These are phyloP conservation scores for Chaetura pelagica DNA, from an alignment of 2,113 vertebrate species.

Conservation along the genomic window DNA sequence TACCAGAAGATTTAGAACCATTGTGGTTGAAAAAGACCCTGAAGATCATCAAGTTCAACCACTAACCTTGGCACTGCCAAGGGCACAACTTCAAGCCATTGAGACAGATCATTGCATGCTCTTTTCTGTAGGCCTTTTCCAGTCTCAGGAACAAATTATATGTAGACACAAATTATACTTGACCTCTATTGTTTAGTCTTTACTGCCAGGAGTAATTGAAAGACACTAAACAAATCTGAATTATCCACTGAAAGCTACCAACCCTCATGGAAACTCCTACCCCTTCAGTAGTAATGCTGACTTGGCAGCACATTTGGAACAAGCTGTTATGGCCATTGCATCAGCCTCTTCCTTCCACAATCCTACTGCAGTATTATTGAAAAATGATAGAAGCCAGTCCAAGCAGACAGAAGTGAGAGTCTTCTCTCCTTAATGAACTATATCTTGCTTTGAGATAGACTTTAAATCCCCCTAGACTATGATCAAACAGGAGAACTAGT, in stretches of 20 bases:
- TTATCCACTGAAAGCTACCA: not conserved
- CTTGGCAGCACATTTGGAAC: constrained; percentile 7
- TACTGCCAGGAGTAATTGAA: constrained; percentile 33
- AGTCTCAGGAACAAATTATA: not conserved
- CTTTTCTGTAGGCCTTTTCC: not conserved
- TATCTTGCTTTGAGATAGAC: not conserved
- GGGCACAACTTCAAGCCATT: not conserved
- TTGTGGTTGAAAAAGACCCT: not conserved
- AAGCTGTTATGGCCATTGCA: constrained; percentile 37
- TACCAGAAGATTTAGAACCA: too few species aligned
- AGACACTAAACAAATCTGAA: constrained; percentile 32
- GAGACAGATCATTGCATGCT: not conserved
- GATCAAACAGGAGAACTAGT: not conserved
- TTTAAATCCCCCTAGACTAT: not conserved
- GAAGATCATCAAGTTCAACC: too few species aligned
- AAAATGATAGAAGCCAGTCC: constrained; percentile 34
- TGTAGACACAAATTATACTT: not conserved
- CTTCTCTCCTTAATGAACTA: too few species aligned
- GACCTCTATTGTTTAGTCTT: constrained; percentile 37
- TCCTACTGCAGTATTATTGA: constrained; percentile 51
- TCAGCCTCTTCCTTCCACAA: constrained; percentile 6
- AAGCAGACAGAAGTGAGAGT: not conserved
- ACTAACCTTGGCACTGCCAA: too few species aligned
- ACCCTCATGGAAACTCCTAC: not conserved
- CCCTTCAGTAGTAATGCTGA: not conserved